Conservation (phyloP, 2,888 invertebrate genomes). For the Neoitamus cyanurus region DNA sequence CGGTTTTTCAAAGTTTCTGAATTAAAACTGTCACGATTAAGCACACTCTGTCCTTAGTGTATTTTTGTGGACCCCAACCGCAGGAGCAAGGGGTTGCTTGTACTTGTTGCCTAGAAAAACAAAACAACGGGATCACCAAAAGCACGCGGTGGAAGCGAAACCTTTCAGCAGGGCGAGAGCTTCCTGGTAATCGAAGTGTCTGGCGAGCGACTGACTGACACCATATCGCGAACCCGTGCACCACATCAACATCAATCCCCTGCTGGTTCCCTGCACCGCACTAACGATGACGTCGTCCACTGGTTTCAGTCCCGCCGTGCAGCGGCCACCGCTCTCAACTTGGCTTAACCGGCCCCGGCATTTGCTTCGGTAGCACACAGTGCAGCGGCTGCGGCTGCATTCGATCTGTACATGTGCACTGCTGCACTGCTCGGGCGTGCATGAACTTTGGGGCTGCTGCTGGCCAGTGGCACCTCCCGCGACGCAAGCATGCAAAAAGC, state of each 20-base stretch:
- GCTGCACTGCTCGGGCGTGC: not conserved
- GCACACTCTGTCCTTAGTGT: no score
- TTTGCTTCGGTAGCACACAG: not conserved
- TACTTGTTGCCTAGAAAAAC: not conserved
- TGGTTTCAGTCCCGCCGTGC: not conserved
- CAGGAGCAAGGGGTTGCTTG: not conserved
- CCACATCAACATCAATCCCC: not conserved
- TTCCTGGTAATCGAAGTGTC: not conserved
- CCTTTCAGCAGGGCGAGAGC: not conserved
- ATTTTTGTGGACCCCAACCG: no score
- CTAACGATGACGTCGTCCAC: not conserved
- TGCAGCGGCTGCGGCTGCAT: not conserved
- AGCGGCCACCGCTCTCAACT: not conserved
- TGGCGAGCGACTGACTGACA: conserved; percentile 36
- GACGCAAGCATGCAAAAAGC: not conserved
- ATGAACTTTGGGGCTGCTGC: not conserved
- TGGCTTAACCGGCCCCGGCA: not conserved
- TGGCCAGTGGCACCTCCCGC: not conserved
- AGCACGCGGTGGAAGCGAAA: not conserved
- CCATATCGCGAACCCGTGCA: not conserved
- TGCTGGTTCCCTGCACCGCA: not conserved
- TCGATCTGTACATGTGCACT: not conserved
- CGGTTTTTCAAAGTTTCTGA: no score
- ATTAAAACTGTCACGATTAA: no score
- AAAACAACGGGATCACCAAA: not conserved